Evolutionary conservation across 2,113 vertebrate genomes (phyloP).

Genomic region (Alligator mississippiensis): DNA sequence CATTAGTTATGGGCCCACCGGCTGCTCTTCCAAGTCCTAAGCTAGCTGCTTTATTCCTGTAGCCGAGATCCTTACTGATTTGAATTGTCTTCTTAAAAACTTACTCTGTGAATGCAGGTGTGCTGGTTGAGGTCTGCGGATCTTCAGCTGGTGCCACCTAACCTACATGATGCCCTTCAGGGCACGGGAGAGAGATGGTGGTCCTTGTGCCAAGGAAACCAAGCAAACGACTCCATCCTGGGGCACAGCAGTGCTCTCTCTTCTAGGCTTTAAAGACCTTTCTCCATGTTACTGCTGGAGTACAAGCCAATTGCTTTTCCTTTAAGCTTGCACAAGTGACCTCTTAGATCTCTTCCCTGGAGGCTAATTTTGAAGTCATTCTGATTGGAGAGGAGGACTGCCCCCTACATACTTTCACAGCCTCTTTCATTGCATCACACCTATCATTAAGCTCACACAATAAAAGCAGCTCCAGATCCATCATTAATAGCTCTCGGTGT

Average conservation of each 20-base stretch:
- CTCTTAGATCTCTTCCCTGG: not conserved
- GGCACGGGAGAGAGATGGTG: not conserved
- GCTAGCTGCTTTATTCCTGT: not conserved
- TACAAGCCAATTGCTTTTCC: not conserved
- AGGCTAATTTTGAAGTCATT: not conserved
- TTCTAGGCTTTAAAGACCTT: not conserved
- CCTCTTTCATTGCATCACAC: not conserved
- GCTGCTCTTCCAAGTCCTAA: not conserved
- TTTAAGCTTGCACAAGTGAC: not conserved
- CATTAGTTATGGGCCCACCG: not conserved
- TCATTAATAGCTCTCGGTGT: constrained; percentile 15
- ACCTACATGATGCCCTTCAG: not conserved
- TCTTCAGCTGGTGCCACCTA: not conserved
- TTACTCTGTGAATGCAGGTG: not conserved
- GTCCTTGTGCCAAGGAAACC: not conserved
- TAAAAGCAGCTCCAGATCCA: not conserved
- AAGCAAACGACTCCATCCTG: not conserved
- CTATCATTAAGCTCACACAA: not conserved
- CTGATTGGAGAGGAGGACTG: not conserved
- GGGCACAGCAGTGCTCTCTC: not conserved
- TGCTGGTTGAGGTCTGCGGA: not conserved
- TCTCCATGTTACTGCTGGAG: not conserved
- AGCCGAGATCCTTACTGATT: not conserved
- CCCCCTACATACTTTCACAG: not conserved
- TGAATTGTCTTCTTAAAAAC: not conserved